A percentile compares a stretch with the other conserved stretches of the same genome.
These are phyloP conservation scores for Adela reaumurella DNA, from an alignment of 2,888 invertebrate genomes.

Conservation along the genomic window DNA sequence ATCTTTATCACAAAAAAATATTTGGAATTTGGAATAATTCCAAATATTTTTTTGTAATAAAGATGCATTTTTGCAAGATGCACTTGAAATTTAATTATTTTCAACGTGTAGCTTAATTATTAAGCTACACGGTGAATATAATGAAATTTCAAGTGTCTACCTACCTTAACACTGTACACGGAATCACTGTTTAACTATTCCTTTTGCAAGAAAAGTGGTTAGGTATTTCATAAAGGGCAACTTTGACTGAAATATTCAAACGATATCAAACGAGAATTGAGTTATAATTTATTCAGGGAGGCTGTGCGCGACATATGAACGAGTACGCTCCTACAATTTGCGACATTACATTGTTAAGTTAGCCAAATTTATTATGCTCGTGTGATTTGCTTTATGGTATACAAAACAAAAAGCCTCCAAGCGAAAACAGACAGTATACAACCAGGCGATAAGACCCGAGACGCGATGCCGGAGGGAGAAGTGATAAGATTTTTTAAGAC, in stretches of 20 bases:
- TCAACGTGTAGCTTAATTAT: too few species aligned
- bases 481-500: conserved; percentile 33
- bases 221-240: neutral
- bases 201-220: too few species aligned
- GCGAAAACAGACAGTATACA: conserved; percentile 26
- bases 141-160: too few species aligned
- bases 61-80: too few species aligned
- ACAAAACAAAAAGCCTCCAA: neutral
- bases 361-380: neutral
- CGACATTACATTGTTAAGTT: neutral
- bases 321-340: neutral
- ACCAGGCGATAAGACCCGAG: conserved; percentile 17
- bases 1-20: too few species aligned
- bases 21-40: too few species aligned
- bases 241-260: neutral
- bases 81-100: too few species aligned
- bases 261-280: neutral
- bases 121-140: too few species aligned
- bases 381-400: neutral
- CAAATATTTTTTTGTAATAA: too few species aligned
- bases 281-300: neutral
- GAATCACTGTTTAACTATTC: too few species aligned
- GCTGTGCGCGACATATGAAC: neutral
- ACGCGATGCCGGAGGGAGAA: conserved; percentile 11
- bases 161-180: too few species aligned